Evolutionary conservation across 1,140 invertebrate genomes (phyloP), one percentile per base, ranked within the genome.

Genomic region (Drusus annulatus): DNA sequence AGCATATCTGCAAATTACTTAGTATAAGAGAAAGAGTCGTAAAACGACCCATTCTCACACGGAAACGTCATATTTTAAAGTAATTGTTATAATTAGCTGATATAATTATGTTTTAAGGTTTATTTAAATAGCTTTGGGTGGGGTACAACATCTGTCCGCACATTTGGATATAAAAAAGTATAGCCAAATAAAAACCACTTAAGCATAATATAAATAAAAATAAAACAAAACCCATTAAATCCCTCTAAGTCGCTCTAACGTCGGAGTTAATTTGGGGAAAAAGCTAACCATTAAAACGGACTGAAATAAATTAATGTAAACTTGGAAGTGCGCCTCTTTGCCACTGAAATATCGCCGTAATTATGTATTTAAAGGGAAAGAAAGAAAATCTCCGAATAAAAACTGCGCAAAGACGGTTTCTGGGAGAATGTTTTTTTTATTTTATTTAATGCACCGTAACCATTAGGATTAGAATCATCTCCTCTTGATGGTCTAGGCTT

Each of bases 361-460:
- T 60, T 60, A 60, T 60, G 56, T 60, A 60, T 60, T 60, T 23
- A 23, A 60, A 60, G 23, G 23, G 56, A 60, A 21, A 60, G 23
- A 60, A 60, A 60, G 16, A 60, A 36, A 60, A 60, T 60, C 56
- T 23, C 56, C 10, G 7, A 19, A 23, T 23, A 60, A 60, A 60
- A 60, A 23, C 2, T 1, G 2, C 19, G 2, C 16, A 0, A 23
- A 7, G 56, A 60, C 19, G 23, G 15, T 60, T 60, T 58, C 56
- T 23, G 56, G 3, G 56, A 60, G 8, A 23, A 7, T 60, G 23
- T 60, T 60, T 60, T n/a, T n/a, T n/a, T n/a, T n/a, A n/a, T n/a
- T n/a, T 60, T 17, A 58, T 19, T 60, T 60, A 60, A 60, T 60
- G 56, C 56, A 60, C n/a, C 10, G 2, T 21, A 19, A 19, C 56